A percentile compares a stretch with the other conserved stretches of the same genome.
Evolutionary conservation across 2,113 vertebrate genomes (phyloP).

Genomic region (Struthidea cinerea): DNA sequence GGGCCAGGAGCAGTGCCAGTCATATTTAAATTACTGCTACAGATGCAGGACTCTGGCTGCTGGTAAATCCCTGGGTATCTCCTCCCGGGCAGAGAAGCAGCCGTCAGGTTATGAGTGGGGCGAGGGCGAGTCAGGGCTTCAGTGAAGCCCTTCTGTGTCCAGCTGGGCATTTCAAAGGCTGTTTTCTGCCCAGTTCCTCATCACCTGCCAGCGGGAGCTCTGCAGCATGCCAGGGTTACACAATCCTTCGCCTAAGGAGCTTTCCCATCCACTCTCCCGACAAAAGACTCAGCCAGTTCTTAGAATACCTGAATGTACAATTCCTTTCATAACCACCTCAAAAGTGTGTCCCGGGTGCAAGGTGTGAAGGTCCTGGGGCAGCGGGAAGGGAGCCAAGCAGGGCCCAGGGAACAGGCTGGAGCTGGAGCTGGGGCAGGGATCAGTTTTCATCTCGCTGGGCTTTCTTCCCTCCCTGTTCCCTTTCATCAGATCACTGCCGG

Average conservation of each 20-base stretch:
- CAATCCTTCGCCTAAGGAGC: neutral
- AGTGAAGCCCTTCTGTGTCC: neutral
- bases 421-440: neutral
- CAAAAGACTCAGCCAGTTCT: neutral
- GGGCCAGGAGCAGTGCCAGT: neutral
- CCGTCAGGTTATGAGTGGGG: neutral
- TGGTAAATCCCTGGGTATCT: neutral
- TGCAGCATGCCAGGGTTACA: neutral
- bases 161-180: neutral
- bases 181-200: neutral
- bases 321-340: neutral
- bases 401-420: neutral
- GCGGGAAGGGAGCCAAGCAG: accelerated
- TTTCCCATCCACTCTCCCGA: neutral
- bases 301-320: neutral
- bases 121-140: neutral
- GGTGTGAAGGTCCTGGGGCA: neutral
- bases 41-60: neutral
- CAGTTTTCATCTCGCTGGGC: neutral
- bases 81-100: neutral
- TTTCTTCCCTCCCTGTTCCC: neutral
- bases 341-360: neutral
- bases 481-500: neutral
- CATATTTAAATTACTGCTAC: neutral
- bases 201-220: neutral